Evolutionary conservation across 2,113 vertebrate genomes (phyloP), one percentile per base, ranked within the genome.

Genomic region (Chaetura pelagica): DNA sequence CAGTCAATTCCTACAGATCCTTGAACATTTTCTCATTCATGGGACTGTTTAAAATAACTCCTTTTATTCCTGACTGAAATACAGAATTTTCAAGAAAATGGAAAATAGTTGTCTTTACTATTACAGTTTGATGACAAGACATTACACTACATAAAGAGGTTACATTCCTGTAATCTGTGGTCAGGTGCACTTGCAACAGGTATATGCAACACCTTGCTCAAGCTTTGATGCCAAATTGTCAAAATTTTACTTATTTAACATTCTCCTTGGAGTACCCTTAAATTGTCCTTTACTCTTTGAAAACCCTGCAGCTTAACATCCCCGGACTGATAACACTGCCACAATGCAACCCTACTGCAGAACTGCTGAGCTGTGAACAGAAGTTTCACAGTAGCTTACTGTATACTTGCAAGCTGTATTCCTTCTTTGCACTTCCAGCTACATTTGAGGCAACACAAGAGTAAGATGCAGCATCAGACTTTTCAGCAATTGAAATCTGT

Each of bases 371-470:
- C 22, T 5, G 4, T 0, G 35, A 73, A 18, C 8, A 57, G 38
- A 59, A 52, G 72, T 44, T 51, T 58, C 32, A 34, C 4, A 38
- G 49, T 54, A 19, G 92, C 96, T 84, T 98, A 99, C 99, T 97
- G 26, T 99, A 99, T 63, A 99, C 99, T 93, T 99, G 98, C 67
- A 99, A 97, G 81, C 40, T 98, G 97, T 99, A 99, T 80, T 99
- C 98, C 66, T 99, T 99, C 85, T 92, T 98, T 55, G 97, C 86
- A 30, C 71, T 98, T 73, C 99, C 99, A 22, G 99, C 98, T 32
- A 97, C n/a, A 5, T 98, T 99, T 10, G 98, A 98, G 48, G 99
- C 99, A 52, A 97, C 80, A 84, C 99, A 99, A 34, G 96, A 96
- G 80, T 99, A 99, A 30, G 98, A 98, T 5, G 98, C 99, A 49